Percentiles rank a stretch among this genome's conserved stretches.
phyloP scores from a whole-genome alignment of 2,888 invertebrate species.

The Scaptomyza cyrtandrae region DNA sequence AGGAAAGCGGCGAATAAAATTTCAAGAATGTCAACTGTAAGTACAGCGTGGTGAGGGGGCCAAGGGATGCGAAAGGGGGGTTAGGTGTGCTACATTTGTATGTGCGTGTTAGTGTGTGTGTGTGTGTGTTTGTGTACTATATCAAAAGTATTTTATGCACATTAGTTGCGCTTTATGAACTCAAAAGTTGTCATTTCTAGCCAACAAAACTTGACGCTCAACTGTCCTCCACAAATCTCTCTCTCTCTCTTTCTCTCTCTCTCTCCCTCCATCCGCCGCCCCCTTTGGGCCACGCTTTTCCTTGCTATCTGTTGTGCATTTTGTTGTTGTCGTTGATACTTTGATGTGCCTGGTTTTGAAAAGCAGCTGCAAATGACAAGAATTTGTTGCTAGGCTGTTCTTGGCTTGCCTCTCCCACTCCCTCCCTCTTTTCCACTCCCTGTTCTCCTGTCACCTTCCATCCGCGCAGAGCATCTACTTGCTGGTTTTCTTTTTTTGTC shows the following conservation, averaged over 20 bases:
- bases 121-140: constrained; percentile 34
- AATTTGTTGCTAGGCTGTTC: constrained; percentile 69
- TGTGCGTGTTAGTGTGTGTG: constrained; percentile 17
- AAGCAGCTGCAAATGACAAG: constrained; percentile 77
- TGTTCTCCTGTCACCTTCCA: too few species aligned
- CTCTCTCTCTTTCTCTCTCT: too few species aligned
- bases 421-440: neutral
- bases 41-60: neutral
- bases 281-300: too few species aligned
- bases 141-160: constrained; percentile 78
- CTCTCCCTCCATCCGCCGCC: neutral
- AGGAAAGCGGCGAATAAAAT: constrained; percentile 68
- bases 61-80: neutral
- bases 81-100: constrained; percentile 5
- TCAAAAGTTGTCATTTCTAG: constrained; percentile 77
- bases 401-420: neutral
- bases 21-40: constrained; percentile 40
- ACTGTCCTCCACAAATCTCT: constrained; percentile 34
- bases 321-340: constrained; percentile 39
- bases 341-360: constrained; percentile 34
- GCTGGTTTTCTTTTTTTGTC: neutral
- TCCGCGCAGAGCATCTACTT: neutral
- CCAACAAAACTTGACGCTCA: constrained; percentile 67
- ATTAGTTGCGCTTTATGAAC: constrained; percentile 80
- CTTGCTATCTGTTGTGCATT: constrained; percentile 24